Evolutionary conservation across 2,113 vertebrate genomes (phyloP).

Genomic region (Callorhinus ursinus): DNA sequence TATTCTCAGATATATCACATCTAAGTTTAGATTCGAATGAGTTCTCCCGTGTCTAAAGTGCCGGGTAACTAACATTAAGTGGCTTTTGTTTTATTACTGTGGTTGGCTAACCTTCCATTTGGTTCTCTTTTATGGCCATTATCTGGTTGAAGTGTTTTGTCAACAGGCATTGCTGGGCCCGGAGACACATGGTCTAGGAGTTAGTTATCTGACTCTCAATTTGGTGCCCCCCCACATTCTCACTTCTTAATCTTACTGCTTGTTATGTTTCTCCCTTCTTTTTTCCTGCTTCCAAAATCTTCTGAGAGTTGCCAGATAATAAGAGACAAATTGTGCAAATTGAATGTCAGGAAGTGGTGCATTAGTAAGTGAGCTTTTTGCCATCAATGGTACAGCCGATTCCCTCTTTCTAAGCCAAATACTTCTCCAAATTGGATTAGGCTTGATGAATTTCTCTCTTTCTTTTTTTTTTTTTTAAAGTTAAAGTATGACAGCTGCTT

Average conservation of each 20-base stretch:
- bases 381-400: conserved; percentile 75
- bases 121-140: neutral
- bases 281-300: conserved; percentile 73
- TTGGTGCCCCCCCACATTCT: neutral
- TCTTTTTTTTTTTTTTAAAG: conserved; percentile 70
- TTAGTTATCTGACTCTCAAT: neutral
- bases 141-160: neutral
- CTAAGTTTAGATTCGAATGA: conserved; percentile 53
- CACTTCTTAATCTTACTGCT: conserved; percentile 50
- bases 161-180: neutral
- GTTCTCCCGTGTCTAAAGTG: conserved; percentile 35
- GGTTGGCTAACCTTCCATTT: neutral
- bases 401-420: conserved; percentile 74
- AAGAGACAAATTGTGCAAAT: conserved; percentile 84
- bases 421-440: conserved; percentile 75
- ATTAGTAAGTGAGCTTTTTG: conserved; percentile 78
- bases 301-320: conserved; percentile 81
- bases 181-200: neutral
- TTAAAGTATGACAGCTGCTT: conserved; percentile 82
- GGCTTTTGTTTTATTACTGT: neutral
- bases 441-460: conserved; percentile 65
- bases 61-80: neutral
- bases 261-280: conserved; percentile 66
- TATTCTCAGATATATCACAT: conserved; percentile 45
- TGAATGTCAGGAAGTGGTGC: conserved; percentile 81